Percentiles rank a stretch among this genome's conserved stretches.
These are phyloP conservation scores for Dicyrtoma fusca DNA, from an alignment of 2,888 invertebrate genomes.

Conservation along the genomic window DNA sequence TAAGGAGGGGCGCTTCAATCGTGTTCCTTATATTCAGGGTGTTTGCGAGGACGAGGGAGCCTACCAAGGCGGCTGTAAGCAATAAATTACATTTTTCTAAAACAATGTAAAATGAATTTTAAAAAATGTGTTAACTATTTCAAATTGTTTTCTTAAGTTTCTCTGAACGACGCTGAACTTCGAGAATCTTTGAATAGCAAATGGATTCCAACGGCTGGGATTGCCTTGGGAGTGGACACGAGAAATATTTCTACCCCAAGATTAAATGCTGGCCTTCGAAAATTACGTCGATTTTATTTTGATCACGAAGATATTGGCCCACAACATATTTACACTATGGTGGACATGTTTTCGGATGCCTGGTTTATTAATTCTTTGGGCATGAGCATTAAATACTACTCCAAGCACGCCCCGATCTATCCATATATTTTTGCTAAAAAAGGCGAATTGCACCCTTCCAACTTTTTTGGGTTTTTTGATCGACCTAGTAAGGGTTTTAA, in stretches of 20 bases:
- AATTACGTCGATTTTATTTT: slow-evolving; percentile 24
- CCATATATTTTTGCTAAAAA: slow-evolving; percentile 32
- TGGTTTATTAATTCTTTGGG: slow-evolving; percentile 27
- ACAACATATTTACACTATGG: background rate
- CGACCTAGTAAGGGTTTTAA: slow-evolving; percentile 8
- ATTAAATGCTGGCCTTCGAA: slow-evolving; percentile 12
- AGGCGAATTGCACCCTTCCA: background rate
- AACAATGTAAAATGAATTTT: no score
- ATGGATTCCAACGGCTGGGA: background rate
- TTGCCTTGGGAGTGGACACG: slow-evolving; percentile 20
- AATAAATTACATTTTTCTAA: no score
- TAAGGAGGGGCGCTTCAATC: slow-evolving; percentile 16
- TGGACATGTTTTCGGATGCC: slow-evolving; percentile 24
- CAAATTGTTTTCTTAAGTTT: slow-evolving; percentile 2
- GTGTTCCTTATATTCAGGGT: slow-evolving; percentile 15
- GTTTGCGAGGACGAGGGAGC: slow-evolving; percentile 31
- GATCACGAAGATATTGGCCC: slow-evolving; percentile 1
- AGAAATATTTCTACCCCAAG: slow-evolving; percentile 5
- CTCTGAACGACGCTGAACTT: background rate
- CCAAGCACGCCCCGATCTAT: slow-evolving; percentile 27
- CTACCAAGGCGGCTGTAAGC: slow-evolving; percentile 12
- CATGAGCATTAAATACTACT: slow-evolving; percentile 6
- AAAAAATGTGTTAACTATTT: no score
- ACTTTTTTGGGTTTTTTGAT: background rate
- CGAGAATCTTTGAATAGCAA: background rate